phyloP scores from a whole-genome alignment of 1,140 invertebrate genomes.

The Drosophila sulfurigaster region DNA sequence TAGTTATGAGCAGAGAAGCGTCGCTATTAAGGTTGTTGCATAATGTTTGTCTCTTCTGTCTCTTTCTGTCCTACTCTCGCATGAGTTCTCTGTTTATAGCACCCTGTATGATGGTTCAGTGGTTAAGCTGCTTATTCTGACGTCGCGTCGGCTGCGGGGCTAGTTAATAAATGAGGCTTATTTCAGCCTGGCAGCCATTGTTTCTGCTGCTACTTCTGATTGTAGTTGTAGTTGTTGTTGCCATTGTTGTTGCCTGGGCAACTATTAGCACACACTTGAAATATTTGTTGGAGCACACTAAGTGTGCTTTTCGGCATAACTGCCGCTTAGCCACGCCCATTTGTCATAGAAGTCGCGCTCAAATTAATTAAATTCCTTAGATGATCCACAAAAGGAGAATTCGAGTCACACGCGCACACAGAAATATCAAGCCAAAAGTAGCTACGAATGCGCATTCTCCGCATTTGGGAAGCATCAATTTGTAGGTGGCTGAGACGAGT shows the following conservation, averaged over 20 bases:
- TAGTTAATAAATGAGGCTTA: constrained; percentile 81
- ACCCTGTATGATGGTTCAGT: constrained; percentile 54
- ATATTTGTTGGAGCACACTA: constrained; percentile 50
- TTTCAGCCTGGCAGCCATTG: constrained; percentile 51
- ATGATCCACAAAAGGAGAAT: constrained; percentile 16
- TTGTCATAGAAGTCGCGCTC: constrained; percentile 75
- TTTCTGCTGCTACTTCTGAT: constrained; percentile 44
- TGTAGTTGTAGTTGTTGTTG: constrained; percentile 35
- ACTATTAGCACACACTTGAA: constrained; percentile 60
- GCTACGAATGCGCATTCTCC: constrained; percentile 64
- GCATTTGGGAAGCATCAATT: constrained; percentile 31
- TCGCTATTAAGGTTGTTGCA: constrained; percentile 58
- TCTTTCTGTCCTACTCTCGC: constrained; percentile 14
- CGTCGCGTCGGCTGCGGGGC: constrained; percentile 38
- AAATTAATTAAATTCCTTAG: constrained; percentile 81
- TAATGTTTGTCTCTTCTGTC: constrained; percentile 49
- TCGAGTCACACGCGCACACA: constrained; percentile 1
- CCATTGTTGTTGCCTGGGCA: constrained; percentile 35
- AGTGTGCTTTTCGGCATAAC: constrained; percentile 67
- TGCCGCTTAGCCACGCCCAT: constrained; percentile 71
- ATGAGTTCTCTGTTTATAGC: constrained; percentile 12
- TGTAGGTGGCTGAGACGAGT: constrained; percentile 29
- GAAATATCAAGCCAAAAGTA: constrained; percentile 55
- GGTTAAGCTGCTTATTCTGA: constrained; percentile 77
- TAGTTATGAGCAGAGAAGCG: constrained; percentile 12